Conservation (phyloP, 2,797 vertebrate genomes). For the Artibeus lituratus region DNA sequence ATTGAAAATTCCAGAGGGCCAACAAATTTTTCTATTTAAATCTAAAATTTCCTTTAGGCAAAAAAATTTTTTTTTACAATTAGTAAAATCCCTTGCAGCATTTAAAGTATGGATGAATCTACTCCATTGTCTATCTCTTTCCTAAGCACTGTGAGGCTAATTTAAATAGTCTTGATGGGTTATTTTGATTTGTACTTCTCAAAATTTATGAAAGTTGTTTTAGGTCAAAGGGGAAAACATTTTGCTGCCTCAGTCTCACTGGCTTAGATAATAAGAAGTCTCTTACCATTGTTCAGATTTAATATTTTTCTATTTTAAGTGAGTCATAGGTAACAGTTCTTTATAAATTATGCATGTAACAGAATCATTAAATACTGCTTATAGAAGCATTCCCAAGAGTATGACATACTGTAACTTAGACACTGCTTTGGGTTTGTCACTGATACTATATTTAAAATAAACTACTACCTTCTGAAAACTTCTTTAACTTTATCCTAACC, state of each 20-base stretch:
- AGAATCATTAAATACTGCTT: neutral
- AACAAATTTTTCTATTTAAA: neutral
- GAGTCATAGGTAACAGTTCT: neutral
- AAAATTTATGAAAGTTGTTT: neutral
- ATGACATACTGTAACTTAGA: neutral
- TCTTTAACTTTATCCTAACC: constrained; percentile 1
- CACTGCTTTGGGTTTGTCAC: neutral
- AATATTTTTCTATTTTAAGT: neutral
- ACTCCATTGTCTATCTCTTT: constrained; percentile 4
- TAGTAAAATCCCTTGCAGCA: neutral
- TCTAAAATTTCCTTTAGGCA: neutral
- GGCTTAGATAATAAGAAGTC: neutral
- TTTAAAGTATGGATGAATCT: neutral
- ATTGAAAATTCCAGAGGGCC: neutral
- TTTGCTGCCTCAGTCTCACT: neutral
- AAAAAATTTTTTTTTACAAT: neutral
- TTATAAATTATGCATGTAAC: neutral
- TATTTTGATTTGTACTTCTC: neutral
- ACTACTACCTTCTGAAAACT: neutral
- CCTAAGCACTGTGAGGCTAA: neutral
- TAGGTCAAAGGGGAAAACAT: neutral
- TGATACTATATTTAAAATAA: constrained; percentile 6
- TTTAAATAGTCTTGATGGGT: neutral
- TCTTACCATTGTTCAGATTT: neutral
- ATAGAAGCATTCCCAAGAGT: neutral